These are phyloP conservation scores for Leptarthrus brevirostris DNA, from an alignment of 2,888 invertebrate species.

Conservation along the genomic window DNA sequence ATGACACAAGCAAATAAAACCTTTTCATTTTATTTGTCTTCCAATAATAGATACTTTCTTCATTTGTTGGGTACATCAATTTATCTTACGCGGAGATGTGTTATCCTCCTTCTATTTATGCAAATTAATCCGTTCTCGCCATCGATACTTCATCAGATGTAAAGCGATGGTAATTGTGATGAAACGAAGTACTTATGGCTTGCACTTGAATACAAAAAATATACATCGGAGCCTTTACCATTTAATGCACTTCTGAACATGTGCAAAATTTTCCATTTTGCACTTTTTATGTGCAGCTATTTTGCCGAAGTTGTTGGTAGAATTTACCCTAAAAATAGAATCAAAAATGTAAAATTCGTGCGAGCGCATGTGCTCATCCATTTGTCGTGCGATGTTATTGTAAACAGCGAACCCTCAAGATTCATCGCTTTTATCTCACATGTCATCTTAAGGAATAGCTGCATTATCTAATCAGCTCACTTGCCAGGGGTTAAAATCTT, in stretches of 20 bases:
- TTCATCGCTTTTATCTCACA: background rate
- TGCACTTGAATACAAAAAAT: conserved; percentile 19
- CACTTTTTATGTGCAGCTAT: conserved; percentile 7
- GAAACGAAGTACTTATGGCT: conserved; percentile 29
- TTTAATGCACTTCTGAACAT: conserved; percentile 27
- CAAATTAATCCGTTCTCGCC: conserved; percentile 40
- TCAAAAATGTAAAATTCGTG: conserved; percentile 17
- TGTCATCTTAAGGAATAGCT: conserved; percentile 8
- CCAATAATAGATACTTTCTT: too few species aligned
- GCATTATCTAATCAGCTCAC: conserved; percentile 31
- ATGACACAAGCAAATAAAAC: too few species aligned
- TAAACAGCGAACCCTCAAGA: conserved; percentile 20
- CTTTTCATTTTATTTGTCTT: too few species aligned
- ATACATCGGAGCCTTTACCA: conserved; percentile 14
- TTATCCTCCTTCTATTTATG: conserved; percentile 11
- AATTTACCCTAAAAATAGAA: conserved; percentile 28
- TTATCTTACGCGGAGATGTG: too few species aligned
- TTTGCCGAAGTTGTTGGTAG: background rate
- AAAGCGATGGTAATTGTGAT: conserved; percentile 34
- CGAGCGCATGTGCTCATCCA: conserved; percentile 19
- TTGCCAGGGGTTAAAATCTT: conserved; percentile 6
- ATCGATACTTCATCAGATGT: conserved; percentile 42
- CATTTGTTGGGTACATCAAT: too few species aligned
- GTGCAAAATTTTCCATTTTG: conserved; percentile 23
- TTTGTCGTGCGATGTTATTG: conserved; percentile 24